Conservation (phyloP, 2,113 vertebrate species). For the Athene cunicularia region DNA sequence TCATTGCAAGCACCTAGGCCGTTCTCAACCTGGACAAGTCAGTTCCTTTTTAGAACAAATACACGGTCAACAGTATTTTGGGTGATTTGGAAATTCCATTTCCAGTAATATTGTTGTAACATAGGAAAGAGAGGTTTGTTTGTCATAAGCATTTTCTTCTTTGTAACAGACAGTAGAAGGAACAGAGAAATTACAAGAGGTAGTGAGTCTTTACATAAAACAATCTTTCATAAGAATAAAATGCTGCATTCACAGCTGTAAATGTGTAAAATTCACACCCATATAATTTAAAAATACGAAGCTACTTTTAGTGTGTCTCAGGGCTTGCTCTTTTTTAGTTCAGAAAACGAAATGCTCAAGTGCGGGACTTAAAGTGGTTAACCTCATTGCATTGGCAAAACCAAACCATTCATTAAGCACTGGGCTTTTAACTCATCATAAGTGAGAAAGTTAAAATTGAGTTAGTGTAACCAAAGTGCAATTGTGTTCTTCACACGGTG, state of each 20-base stretch:
- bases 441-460: neutral
- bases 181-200: constrained; percentile 34
- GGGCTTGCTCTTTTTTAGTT: neutral
- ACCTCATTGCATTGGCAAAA: neutral
- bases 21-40: neutral
- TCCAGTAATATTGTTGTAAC: neutral
- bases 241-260: constrained; percentile 33
- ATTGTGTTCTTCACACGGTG: constrained; percentile 56
- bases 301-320: neutral
- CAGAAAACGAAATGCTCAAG: neutral
- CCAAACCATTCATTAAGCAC: neutral
- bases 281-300: constrained; percentile 19
- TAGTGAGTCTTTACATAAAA: constrained; percentile 55
- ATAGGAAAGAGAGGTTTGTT: neutral
- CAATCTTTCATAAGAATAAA: constrained; percentile 41
- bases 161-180: constrained; percentile 18
- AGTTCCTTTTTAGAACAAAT: neutral
- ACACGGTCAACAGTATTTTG: neutral
- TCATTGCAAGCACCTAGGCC: neutral
- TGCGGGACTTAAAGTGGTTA: neutral
- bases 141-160: neutral
- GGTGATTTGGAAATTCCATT: neutral
- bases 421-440: neutral
- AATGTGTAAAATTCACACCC: neutral
- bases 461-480: neutral